Base-by-base conservation (phyloP, 2,797 vertebrate genomes). In the Lindbergichthys nudifrons region DNA sequence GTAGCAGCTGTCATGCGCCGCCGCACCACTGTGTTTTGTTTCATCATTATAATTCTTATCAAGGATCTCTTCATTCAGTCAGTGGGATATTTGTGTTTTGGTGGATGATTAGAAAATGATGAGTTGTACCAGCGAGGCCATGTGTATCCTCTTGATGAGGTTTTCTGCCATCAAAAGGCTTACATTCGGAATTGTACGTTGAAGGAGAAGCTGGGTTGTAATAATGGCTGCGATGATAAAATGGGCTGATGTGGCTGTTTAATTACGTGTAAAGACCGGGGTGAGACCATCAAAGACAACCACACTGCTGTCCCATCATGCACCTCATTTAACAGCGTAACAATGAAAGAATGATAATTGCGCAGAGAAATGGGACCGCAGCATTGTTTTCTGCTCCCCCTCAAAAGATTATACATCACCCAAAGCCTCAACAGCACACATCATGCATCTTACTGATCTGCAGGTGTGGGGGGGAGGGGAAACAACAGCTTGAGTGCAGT, bases 331-430 rank as follows among this genome's bases (percentile, higher is more conserved):
- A 88, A 77, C 89, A 81, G 78, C 61, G 52, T 73, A 86, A 91
- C 88, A 89, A 88, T 87, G 83, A 88, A 90, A 78, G 81, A 87
- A 87, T 84, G 85, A 86, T 89, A 88, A 93, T 87, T 85, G 69
- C 50, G 3, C 32, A 7, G 75, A 79, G 75, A 76, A 90, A 89
- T 82, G 82, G 81, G 76, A 84, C 73, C 51, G 5, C 67, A 15
- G 48, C 74, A 70, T 86, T 81, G 80, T 88, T 82, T 81, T 88
- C 77, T 65, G 50, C 80, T 77, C 54, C 26, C 62, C 57, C 65
- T 75, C 54, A 75, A 74, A 88, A 82, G 78, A 82, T 76, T 67
- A 63, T 42, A 50, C 73, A 78, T 90, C 62, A 82, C 60, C 83
- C 71, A 59, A 57, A 84, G 78, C 75, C 77, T 81, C 62, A 42